Evolutionary conservation across 2,797 vertebrate species (phyloP).

Genomic region (Periparus ater): DNA sequence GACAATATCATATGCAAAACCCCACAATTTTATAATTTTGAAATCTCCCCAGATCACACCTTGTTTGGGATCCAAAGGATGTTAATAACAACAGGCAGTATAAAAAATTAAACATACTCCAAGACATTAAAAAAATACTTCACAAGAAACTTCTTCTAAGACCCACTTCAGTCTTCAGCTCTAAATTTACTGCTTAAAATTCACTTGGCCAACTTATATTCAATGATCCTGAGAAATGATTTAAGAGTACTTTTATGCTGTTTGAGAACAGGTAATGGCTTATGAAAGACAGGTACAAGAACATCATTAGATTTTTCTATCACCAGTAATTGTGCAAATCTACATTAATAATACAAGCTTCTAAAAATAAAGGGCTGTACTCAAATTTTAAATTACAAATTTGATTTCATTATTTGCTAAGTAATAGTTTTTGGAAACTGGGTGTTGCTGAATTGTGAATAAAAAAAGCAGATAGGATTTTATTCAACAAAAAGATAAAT

Average conservation of each 20-base stretch:
- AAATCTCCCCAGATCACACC: conserved; percentile 33
- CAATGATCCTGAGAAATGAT: not conserved
- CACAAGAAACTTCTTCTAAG: not conserved
- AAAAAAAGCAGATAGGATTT: not conserved
- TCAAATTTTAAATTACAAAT: not conserved
- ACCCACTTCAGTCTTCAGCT: not conserved
- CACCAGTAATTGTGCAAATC: not conserved
- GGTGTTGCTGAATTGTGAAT: not conserved
- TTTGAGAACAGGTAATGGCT: not conserved
- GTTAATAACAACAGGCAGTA: conserved; percentile 38
- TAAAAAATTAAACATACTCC: conserved; percentile 8
- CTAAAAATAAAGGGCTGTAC: not conserved
- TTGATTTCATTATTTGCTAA: not conserved
- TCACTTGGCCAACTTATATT: not conserved
- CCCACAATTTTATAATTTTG: conserved; percentile 40
- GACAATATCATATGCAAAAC: conserved; percentile 39
- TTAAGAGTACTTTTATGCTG: not conserved
- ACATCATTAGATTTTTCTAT: not conserved
- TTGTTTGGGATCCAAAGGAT: not conserved
- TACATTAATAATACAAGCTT: not conserved
- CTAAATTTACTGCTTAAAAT: not conserved
- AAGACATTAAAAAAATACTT: not conserved
- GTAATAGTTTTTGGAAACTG: not conserved
- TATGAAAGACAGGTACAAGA: not conserved
- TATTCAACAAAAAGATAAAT: not conserved